phyloP scores from a whole-genome alignment of 2,113 vertebrate species.

The Corythaeola cristata region DNA sequence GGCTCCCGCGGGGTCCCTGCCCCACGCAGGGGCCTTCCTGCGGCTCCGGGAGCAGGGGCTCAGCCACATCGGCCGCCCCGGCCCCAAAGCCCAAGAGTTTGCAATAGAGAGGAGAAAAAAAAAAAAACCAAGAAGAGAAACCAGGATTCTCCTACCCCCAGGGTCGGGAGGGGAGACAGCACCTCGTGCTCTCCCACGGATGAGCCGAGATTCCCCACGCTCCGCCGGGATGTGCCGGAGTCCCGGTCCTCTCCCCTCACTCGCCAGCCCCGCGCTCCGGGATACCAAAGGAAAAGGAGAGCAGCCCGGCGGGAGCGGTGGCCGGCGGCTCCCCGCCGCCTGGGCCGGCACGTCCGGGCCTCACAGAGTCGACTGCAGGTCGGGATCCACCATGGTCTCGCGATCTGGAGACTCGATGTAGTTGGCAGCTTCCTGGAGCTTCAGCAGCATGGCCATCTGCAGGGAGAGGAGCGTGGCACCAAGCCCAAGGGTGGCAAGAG shows the following conservation, averaged over 20 bases:
- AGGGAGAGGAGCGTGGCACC: background rate
- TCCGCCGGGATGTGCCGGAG: background rate
- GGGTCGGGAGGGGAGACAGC: background rate
- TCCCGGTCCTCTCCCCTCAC: slow-evolving; percentile 1
- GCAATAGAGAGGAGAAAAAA: slow-evolving; percentile 56
- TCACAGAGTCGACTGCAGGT: slow-evolving; percentile 84
- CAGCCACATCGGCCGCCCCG: background rate
- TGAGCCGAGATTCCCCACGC: background rate
- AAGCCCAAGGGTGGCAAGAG: accelerated
- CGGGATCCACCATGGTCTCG: slow-evolving; percentile 86
- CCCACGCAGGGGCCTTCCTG: slow-evolving; percentile 47
- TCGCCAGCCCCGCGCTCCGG: background rate
- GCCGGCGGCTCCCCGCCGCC: slow-evolving; percentile 36
- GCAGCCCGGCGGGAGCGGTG: background rate
- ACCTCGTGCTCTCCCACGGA: background rate
- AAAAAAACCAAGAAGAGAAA: slow-evolving; percentile 45
- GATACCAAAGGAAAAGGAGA: slow-evolving; percentile 37
- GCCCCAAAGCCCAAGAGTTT: slow-evolving; percentile 61
- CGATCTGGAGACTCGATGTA: slow-evolving; percentile 94
- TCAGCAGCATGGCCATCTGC: slow-evolving; percentile 98
- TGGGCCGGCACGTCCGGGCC: background rate
- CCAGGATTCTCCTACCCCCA: slow-evolving; percentile 65
- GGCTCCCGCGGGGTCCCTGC: slow-evolving; percentile 37
- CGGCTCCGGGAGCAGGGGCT: background rate
- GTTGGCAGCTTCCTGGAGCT: slow-evolving; percentile 97